phyloP scores from a whole-genome alignment of 1,140 invertebrate species.

The Lanistes nyassanus region DNA sequence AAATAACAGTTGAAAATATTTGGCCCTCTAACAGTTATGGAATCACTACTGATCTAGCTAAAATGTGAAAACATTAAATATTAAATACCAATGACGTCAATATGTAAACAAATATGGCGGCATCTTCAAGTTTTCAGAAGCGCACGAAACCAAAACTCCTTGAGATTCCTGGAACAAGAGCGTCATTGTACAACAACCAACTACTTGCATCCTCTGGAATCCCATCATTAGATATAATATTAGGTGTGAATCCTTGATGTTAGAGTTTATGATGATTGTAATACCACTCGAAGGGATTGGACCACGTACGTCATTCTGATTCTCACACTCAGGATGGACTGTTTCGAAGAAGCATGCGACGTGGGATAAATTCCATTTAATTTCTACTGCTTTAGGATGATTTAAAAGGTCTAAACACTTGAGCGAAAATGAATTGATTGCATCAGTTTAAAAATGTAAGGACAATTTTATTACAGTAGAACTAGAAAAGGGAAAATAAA shows the following conservation, averaged over 20 bases:
- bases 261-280: background rate
- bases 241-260: slow-evolving; percentile 66
- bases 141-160: slow-evolving; percentile 50
- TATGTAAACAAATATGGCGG: slow-evolving; percentile 32
- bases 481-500: background rate
- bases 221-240: slow-evolving; percentile 76
- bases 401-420: too few species aligned
- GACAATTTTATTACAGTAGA: background rate
- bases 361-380: background rate
- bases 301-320: background rate
- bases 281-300: background rate
- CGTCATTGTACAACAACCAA: slow-evolving; percentile 76
- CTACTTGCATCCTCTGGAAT: slow-evolving; percentile 77
- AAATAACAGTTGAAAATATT: too few species aligned
- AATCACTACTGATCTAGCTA: background rate
- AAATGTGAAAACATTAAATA: background rate
- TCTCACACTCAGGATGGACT: background rate
- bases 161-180: slow-evolving; percentile 74
- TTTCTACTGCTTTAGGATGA: too few species aligned
- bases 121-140: slow-evolving; percentile 60
- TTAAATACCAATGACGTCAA: background rate
- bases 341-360: background rate
- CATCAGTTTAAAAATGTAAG: background rate
- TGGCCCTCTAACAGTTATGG: too few species aligned
- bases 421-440: background rate